Evolutionary conservation across 2,888 invertebrate species (phyloP).

Genomic region (Hypolimnas misippus): DNA sequence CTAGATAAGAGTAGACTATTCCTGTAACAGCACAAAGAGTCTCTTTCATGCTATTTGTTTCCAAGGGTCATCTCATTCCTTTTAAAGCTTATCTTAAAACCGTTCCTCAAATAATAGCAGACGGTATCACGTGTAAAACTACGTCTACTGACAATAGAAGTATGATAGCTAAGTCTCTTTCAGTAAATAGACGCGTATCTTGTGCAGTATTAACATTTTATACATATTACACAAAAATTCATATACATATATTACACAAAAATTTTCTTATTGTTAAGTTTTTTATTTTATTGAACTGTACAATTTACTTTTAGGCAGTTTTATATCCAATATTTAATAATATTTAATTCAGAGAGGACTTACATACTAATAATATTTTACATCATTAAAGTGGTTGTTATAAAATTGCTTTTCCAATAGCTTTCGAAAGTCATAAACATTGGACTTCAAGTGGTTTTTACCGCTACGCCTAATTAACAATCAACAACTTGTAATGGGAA

Average conservation of each 20-base stretch:
- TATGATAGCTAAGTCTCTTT: not conserved
- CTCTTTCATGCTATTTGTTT: constrained; percentile 50
- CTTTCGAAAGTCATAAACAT: constrained; percentile 29
- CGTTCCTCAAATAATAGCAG: constrained; percentile 57
- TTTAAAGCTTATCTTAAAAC: constrained; percentile 61
- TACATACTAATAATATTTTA: constrained; percentile 15
- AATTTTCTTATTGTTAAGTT: no score
- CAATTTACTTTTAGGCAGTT: no score
- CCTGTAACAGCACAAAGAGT: constrained; percentile 46
- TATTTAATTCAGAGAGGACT: not conserved
- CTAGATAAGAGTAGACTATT: constrained; percentile 43
- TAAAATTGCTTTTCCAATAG: constrained; percentile 18
- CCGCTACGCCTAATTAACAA: constrained; percentile 34
- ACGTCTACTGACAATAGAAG: constrained; percentile 5
- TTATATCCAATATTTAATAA: no score
- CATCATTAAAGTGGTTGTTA: constrained; percentile 13
- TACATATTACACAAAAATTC: no score
- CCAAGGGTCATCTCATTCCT: constrained; percentile 50
- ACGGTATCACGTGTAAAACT: not conserved
- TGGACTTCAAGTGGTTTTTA: constrained; percentile 29
- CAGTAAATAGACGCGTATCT: not conserved
- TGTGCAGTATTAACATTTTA: not conserved
- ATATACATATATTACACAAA: no score
- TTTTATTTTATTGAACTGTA: no score
- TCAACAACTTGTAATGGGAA: constrained; percentile 26